Percentiles rank a stretch among this genome's conserved stretches.
Evolutionary conservation across 2,888 invertebrate genomes (phyloP).

Genomic region (Polylopha cassiicola): DNA sequence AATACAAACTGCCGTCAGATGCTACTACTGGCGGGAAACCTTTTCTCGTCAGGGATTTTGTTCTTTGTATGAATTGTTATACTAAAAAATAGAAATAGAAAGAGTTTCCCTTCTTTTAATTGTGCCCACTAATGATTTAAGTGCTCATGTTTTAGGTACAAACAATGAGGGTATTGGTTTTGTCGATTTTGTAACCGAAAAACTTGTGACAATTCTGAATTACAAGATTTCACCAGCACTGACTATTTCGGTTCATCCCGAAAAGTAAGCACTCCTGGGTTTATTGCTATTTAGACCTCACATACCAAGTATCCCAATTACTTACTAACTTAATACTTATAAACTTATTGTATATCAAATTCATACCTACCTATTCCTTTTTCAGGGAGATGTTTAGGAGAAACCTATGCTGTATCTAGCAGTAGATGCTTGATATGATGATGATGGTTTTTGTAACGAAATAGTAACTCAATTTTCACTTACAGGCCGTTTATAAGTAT

Average conservation of each 20-base stretch:
- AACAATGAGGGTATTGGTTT: conserved; percentile 64
- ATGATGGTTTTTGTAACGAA: no score
- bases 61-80: conserved; percentile 71
- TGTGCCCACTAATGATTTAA: neutral
- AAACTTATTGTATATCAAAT: no score
- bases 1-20: conserved; percentile 62
- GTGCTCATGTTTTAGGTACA: conserved; percentile 43
- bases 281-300: no score
- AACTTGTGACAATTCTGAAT: conserved; percentile 55
- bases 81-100: neutral
- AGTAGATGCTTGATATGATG: no score
- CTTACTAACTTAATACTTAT: no score
- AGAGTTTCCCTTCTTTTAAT: neutral
- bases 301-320: no score
- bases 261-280: conserved; percentile 52
- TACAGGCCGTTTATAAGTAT: conserved; percentile 64
- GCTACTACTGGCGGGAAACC: conserved; percentile 63
- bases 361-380: no score
- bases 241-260: conserved; percentile 68
- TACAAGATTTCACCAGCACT: conserved; percentile 52
- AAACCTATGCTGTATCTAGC: no score
- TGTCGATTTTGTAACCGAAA: conserved; percentile 70
- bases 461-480: conserved; percentile 20
- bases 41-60: conserved; percentile 74
- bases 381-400: no score